Conservation (phyloP, 2,888 invertebrate species). For the Heteropelma amictum region DNA sequence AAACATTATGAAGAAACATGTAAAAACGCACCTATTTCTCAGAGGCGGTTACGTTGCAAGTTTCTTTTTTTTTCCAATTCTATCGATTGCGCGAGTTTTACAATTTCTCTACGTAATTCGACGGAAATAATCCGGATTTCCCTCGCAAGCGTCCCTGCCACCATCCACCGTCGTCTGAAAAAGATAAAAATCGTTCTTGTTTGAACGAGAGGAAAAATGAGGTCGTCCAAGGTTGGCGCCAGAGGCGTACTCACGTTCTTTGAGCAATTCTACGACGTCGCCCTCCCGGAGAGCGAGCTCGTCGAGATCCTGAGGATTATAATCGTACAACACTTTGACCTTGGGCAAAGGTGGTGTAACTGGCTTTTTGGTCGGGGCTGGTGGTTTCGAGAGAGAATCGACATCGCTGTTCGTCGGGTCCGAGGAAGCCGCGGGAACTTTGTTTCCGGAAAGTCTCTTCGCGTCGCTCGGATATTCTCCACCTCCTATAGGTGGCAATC, state of each 20-base stretch:
- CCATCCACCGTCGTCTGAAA: constrained; percentile 84
- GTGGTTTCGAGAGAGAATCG: constrained; percentile 49
- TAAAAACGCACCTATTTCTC: constrained; percentile 26
- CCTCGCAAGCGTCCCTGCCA: constrained; percentile 82
- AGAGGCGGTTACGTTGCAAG: constrained; percentile 34
- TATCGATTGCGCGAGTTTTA: constrained; percentile 48
- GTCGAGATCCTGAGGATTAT: constrained; percentile 83
- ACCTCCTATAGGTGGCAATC: constrained; percentile 63
- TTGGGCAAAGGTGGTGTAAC: constrained; percentile 74
- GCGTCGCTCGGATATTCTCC: constrained; percentile 50
- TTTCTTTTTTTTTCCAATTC: not conserved
- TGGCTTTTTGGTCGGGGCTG: constrained; percentile 77
- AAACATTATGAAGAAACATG: not conserved
- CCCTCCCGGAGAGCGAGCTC: constrained; percentile 82
- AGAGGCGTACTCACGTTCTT: constrained; percentile 79
- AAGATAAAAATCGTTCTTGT: not conserved
- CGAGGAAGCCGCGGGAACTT: constrained; percentile 16
- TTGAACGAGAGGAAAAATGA: not conserved
- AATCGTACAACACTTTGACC: constrained; percentile 81
- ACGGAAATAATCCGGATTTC: constrained; percentile 82
- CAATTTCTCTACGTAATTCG: constrained; percentile 81
- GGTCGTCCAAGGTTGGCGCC: not conserved
- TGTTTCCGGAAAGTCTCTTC: constrained; percentile 36
- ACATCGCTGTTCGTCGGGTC: constrained; percentile 38
- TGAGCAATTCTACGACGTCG: constrained; percentile 81